Conservation (phyloP, 2,888 invertebrate genomes). For the Eustalomyia histrio region DNA sequence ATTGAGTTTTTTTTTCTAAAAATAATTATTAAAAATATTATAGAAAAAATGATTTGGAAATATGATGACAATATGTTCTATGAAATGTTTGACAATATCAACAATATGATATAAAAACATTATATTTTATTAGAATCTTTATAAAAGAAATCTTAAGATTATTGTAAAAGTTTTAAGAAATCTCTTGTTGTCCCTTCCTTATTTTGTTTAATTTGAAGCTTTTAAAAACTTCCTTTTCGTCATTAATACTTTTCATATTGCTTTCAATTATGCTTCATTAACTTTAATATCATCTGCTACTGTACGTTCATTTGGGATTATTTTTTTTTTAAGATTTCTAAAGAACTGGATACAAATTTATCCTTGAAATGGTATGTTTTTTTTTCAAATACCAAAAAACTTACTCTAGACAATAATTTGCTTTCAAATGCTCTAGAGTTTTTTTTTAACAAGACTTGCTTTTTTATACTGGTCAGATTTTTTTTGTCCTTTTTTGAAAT, state of each 20-base stretch:
- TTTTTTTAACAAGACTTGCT: constrained; percentile 1
- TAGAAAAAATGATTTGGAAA: background rate
- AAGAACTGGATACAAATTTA: background rate
- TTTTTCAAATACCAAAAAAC: background rate
- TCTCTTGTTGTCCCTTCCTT: background rate
- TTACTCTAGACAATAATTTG: background rate
- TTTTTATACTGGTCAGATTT: background rate
- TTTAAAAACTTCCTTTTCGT: background rate
- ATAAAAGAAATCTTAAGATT: background rate
- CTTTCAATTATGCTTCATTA: constrained; percentile 38
- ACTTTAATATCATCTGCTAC: constrained; percentile 18
- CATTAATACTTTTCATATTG: constrained; percentile 6
- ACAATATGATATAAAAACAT: constrained; percentile 1
- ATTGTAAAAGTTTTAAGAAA: background rate
- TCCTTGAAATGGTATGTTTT: background rate
- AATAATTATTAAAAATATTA: background rate
- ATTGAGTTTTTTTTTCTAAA: background rate
- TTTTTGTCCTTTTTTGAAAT: background rate
- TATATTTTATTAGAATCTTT: background rate
- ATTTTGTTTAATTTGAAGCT: constrained; percentile 3
- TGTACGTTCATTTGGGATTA: background rate
- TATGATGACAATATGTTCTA: no score
- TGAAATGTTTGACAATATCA: no score
- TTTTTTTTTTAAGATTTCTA: background rate
- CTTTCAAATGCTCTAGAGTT: background rate